Percentiles rank a stretch among this genome's conserved stretches.
Evolutionary conservation across 2,888 invertebrate species (phyloP).

Genomic region (Lucinisca nassula): DNA sequence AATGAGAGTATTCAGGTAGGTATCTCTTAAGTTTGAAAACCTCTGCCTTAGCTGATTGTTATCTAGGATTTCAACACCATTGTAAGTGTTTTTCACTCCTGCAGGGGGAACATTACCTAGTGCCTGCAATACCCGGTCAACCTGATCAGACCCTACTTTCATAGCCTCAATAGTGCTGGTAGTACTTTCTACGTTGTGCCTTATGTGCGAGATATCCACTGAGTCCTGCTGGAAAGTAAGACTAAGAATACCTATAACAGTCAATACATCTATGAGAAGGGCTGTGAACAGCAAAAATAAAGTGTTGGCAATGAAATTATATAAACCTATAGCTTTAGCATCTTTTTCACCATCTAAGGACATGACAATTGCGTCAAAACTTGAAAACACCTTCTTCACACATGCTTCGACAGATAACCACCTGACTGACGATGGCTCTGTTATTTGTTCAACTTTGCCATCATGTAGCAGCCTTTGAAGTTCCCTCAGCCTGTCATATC

Average conservation of each 20-base stretch:
- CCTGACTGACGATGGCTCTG: constrained; percentile 31
- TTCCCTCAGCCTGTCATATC: constrained; percentile 54
- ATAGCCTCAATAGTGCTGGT: constrained; percentile 9
- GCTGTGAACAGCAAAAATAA: constrained; percentile 32
- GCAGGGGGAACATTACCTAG: constrained; percentile 24
- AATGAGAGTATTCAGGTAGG: constrained; percentile 17
- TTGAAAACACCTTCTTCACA: constrained; percentile 26
- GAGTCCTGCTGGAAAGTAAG: constrained; percentile 31
- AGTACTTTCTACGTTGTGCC: not conserved
- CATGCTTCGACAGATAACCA: constrained; percentile 37
- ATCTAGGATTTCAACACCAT: constrained; percentile 20
- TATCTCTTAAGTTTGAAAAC: constrained; percentile 21
- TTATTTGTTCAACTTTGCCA: constrained; percentile 25
- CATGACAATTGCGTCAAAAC: constrained; percentile 22
- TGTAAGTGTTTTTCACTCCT: constrained; percentile 9
- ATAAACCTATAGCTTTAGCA: constrained; percentile 21
- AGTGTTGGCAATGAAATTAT: not conserved
- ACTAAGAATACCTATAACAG: constrained; percentile 30
- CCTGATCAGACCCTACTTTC: constrained; percentile 25
- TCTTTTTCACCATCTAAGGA: constrained; percentile 35
- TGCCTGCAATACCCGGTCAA: constrained; percentile 11
- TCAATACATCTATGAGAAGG: constrained; percentile 27
- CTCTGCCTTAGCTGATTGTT: constrained; percentile 13
- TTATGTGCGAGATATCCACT: too few species aligned
- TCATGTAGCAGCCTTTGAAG: constrained; percentile 26